phyloP scores from a whole-genome alignment of 2,113 vertebrate species.

The Oenanthe melanoleuca region DNA sequence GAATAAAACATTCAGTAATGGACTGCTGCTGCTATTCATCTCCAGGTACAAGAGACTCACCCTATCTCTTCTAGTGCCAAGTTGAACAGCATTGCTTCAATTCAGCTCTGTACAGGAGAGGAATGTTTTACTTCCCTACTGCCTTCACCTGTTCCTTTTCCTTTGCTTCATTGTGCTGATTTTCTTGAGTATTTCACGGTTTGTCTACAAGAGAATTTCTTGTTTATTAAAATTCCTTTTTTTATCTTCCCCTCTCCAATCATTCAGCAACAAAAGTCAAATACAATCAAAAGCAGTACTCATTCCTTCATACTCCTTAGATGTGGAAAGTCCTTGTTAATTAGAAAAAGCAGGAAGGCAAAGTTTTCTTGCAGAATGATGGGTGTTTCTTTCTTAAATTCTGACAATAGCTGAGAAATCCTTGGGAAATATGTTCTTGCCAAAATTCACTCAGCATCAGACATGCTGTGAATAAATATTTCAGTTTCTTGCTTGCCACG shows the following conservation, averaged over 20 bases:
- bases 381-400: constrained; percentile 29
- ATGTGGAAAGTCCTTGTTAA: background rate
- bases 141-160: background rate
- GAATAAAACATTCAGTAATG: background rate
- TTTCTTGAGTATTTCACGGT: background rate
- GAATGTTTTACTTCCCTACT: background rate
- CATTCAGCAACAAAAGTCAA: background rate
- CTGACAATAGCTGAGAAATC: constrained; percentile 40
- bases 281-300: background rate
- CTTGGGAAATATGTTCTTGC: constrained; percentile 15
- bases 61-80: background rate
- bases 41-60: background rate
- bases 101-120: background rate
- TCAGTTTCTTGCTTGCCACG: background rate
- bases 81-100: background rate
- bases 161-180: background rate
- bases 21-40: constrained; percentile 1
- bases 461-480: constrained; percentile 14
- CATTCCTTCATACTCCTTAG: background rate
- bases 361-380: constrained; percentile 1
- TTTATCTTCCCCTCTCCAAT: background rate
- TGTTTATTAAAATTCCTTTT: background rate
- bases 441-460: constrained; percentile 20
- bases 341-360: constrained; percentile 24
- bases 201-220: background rate